phyloP scores from a whole-genome alignment of 2,888 invertebrate species.

The Nasonia oneida region DNA sequence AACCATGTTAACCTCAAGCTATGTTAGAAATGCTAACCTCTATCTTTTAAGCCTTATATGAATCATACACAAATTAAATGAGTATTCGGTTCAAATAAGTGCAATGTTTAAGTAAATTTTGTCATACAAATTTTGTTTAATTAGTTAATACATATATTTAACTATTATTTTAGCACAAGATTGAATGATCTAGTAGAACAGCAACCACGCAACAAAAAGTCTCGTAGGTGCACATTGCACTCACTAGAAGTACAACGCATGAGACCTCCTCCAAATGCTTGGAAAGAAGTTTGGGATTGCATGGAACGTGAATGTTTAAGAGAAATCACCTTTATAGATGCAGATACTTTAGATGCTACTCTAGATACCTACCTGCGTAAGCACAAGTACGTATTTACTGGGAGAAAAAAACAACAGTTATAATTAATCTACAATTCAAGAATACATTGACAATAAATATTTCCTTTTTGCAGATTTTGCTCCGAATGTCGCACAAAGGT shows the following conservation, averaged over 20 bases:
- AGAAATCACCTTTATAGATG: conserved; percentile 93
- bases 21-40: neutral
- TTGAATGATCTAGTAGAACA: conserved; percentile 89
- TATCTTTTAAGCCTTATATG: neutral
- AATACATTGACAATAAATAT: conserved; percentile 44
- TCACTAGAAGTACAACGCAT: conserved; percentile 93
- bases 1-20: neutral
- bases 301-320: conserved; percentile 90
- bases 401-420: neutral
- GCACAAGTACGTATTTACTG: conserved; percentile 83
- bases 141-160: neutral
- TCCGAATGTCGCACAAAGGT: conserved; percentile 96
- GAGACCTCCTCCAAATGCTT: conserved; percentile 86
- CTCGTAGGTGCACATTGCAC: conserved; percentile 92
- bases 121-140: too few species aligned
- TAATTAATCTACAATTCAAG: conserved; percentile 21
- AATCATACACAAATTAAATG: neutral
- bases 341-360: conserved; percentile 90
- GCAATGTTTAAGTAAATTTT: too few species aligned
- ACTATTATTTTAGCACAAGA: conserved; percentile 81
- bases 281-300: conserved; percentile 92
- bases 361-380: conserved; percentile 94
- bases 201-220: conserved; percentile 92
- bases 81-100: too few species aligned
- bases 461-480: conserved; percentile 84